Percentiles rank a stretch among this genome's conserved stretches.
Evolutionary conservation across 2,888 invertebrate genomes (phyloP).

Genomic region (Meteorus cinctellus): DNA sequence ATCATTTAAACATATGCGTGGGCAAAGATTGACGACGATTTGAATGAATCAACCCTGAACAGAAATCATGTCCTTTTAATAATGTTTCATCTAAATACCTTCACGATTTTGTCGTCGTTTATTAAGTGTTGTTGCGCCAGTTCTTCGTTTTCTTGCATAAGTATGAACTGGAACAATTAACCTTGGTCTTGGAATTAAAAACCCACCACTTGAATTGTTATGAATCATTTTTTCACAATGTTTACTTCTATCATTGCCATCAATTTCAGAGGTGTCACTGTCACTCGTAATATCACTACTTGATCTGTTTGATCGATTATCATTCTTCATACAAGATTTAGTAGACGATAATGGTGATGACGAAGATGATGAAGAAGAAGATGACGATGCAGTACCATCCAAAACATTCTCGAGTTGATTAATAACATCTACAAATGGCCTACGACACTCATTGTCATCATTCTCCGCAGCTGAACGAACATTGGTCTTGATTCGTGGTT

Average conservation of each 20-base stretch:
- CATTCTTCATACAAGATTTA: conserved; percentile 31
- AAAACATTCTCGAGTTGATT: conserved; percentile 62
- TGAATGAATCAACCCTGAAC: background rate
- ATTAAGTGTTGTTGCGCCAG: conserved; percentile 81
- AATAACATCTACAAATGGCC: conserved; percentile 61
- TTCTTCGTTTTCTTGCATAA: conserved; percentile 85
- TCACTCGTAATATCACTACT: conserved; percentile 63
- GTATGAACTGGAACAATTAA: conserved; percentile 92
- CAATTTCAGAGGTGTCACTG: conserved; percentile 62
- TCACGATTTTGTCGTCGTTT: conserved; percentile 60
- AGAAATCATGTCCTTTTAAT: background rate
- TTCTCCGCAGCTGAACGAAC: conserved; percentile 38
- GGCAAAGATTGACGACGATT: conserved; percentile 8
- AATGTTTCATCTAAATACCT: conserved; percentile 38
- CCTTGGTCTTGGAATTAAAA: conserved; percentile 89
- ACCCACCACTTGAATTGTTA: conserved; percentile 69
- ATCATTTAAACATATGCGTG: conserved; percentile 6
- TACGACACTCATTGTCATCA: conserved; percentile 36
- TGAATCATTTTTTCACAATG: conserved; percentile 44
- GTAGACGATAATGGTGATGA: background rate
- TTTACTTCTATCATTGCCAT: conserved; percentile 53
- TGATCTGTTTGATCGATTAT: conserved; percentile 57
- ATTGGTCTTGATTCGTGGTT: conserved; percentile 42
- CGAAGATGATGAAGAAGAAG: background rate
- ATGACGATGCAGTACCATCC: conserved; percentile 48